Evolutionary conservation across 2,797 vertebrate species (phyloP), one percentile per base, ranked within the genome.

Genomic region (Phrynocephalus guinanensis): DNA sequence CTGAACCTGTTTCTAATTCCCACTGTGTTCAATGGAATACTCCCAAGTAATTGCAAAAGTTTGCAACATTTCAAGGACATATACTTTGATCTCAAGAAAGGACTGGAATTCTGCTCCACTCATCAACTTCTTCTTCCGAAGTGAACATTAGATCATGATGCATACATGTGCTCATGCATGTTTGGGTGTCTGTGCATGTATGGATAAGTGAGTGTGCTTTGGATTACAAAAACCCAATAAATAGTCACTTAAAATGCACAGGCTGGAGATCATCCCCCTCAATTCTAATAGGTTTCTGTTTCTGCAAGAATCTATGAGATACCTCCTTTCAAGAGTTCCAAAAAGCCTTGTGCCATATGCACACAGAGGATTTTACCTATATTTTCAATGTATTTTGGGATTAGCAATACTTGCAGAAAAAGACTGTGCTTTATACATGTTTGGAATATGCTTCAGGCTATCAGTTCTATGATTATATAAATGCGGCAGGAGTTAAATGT

Each of bases 401-500:
- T 16, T 33, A 22, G 33, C 44, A 26, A 26, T 72, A 11, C 52
- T 76, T 82, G 33, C 7, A 52, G 20, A 52, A 87, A 82, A 7
- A 6, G 63, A 24, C 22, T 67, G 63, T 48, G 44, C 20, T 78
- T 3, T 7, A 52, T 50, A 26, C 63, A 50, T 16, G 11, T 60
- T 38, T 68, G 84, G 77, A 38, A 68, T 76, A 28, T 5, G 28
- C 44, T 26, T 44, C 28, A 68, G 20, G 22, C 7, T 38, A 68
- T 56, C 22, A 5, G 44, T 79, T 86, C 76, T 79, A 6, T 30
- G 20, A 13, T 79, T 86, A 38, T 52, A 91, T 86, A 81, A 84
- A 60, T 91, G 89, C 81, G 79, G 88, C 72, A 88, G 76, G 72
- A 91, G 72, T 84, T 87, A 84, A 88, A 90, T 92, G 89, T 87